These are phyloP conservation scores for Accipiter virgatus DNA, from an alignment of 2,113 vertebrate species.

Conservation along the genomic window DNA sequence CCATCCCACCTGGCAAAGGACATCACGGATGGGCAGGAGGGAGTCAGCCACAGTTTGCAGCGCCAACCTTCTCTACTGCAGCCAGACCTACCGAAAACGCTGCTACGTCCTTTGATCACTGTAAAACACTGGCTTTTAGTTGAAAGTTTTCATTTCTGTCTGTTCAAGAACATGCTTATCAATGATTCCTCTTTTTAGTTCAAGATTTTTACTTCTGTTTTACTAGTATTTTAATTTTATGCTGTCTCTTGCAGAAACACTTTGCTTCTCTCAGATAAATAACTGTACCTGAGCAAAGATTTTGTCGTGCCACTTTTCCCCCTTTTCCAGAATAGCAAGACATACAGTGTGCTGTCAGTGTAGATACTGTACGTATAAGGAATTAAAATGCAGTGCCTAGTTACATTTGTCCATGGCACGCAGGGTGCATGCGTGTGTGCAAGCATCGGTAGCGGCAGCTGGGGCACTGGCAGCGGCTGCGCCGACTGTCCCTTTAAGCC, in stretches of 20 bases:
- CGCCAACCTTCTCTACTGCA: neutral
- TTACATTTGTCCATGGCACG: accelerated
- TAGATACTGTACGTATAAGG: neutral
- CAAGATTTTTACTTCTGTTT: neutral
- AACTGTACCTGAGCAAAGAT: accelerated
- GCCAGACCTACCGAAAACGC: neutral
- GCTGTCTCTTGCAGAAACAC: neutral
- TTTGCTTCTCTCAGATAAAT: neutral
- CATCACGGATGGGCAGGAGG: accelerated
- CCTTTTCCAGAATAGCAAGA: neutral
- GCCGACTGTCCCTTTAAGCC: neutral
- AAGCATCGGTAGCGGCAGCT: neutral
- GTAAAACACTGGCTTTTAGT: neutral
- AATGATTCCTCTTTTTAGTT: neutral
- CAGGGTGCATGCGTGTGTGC: neutral
- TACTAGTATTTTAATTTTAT: neutral
- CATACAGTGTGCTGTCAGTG: neutral
- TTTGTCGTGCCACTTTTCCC: neutral
- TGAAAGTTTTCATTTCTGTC: neutral
- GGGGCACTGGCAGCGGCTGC: neutral
- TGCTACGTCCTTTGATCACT: neutral
- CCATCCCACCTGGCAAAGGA: neutral
- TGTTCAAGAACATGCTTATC: neutral
- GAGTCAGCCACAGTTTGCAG: neutral
- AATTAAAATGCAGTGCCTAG: neutral